Evolutionary conservation across 2,113 vertebrate genomes (phyloP).

Genomic region (Nannobrachium achirus): DNA sequence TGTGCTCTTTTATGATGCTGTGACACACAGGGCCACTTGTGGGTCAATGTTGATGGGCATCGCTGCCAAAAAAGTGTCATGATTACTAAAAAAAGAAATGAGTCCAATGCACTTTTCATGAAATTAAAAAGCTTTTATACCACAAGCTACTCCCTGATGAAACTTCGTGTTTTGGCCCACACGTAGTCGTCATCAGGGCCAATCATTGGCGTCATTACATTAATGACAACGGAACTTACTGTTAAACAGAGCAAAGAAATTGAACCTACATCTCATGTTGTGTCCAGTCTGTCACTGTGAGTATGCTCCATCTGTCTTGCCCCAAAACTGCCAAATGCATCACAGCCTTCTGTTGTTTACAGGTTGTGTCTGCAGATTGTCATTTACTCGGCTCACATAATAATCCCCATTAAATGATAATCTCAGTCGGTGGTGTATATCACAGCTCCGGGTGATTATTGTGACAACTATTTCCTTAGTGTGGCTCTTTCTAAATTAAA

Average conservation of each 20-base stretch:
- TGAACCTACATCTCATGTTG: background rate
- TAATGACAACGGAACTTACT: background rate
- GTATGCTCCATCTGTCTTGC: background rate
- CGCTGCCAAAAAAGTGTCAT: conserved; percentile 18
- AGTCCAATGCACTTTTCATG: no score
- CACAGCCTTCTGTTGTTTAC: background rate
- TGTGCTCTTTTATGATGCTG: background rate
- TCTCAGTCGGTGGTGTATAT: conserved; percentile 13
- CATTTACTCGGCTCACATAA: conserved; percentile 13
- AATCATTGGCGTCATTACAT: background rate
- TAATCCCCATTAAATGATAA: conserved; percentile 15
- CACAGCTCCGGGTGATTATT: conserved; percentile 1
- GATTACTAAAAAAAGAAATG: no score
- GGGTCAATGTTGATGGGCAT: conserved; percentile 2
- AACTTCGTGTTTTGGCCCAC: no score
- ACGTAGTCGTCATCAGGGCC: no score
- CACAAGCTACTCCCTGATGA: no score
- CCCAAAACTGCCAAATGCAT: conserved; percentile 4
- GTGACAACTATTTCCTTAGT: conserved; percentile 4
- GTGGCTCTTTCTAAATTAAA: conserved; percentile 42
- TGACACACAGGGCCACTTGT: no score
- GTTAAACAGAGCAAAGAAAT: background rate
- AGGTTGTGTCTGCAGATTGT: conserved; percentile 8
- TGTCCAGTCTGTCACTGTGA: background rate
- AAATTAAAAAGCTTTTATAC: no score